Evolutionary conservation across 2,888 invertebrate species (phyloP).

Genomic region (Chrysopilus asiliformis): DNA sequence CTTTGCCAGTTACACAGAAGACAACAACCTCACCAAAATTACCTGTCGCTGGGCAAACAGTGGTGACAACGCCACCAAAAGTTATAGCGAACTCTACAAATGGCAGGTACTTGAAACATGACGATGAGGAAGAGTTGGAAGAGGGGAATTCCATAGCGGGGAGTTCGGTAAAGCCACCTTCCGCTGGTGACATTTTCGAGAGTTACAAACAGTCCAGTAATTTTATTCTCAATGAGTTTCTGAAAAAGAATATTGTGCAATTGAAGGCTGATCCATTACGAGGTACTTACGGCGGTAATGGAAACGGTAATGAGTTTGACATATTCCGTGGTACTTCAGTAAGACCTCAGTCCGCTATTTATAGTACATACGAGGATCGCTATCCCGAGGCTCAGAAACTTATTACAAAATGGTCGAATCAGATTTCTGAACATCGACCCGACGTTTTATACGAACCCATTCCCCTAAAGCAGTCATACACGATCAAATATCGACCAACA

Average conservation of each 20-base stretch:
- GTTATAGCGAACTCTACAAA: slow-evolving; percentile 10
- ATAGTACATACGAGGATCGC: background rate
- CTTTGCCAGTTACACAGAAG: background rate
- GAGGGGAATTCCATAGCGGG: background rate
- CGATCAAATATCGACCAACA: background rate
- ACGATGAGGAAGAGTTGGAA: slow-evolving; percentile 4
- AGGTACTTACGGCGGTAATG: no score
- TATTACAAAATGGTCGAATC: slow-evolving; percentile 9
- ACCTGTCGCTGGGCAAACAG: background rate
- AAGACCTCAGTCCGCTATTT: background rate
- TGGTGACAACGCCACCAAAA: slow-evolving; percentile 1
- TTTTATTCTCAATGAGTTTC: slow-evolving; percentile 15
- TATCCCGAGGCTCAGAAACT: slow-evolving; percentile 3
- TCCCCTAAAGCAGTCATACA: no score
- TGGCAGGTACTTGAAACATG: slow-evolving; percentile 15
- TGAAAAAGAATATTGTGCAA: slow-evolving; percentile 10
- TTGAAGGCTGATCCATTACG: slow-evolving; percentile 4
- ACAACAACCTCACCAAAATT: slow-evolving; percentile 1
- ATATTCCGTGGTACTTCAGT: background rate
- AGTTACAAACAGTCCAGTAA: slow-evolving; percentile 14
- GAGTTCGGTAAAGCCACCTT: background rate
- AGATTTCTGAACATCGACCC: background rate
- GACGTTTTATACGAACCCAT: no score
- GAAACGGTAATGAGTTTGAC: no score
- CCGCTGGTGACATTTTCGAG: slow-evolving; percentile 7